Conservation (phyloP, 2,113 vertebrate genomes). For the Lagenorhynchus albirostris region DNA sequence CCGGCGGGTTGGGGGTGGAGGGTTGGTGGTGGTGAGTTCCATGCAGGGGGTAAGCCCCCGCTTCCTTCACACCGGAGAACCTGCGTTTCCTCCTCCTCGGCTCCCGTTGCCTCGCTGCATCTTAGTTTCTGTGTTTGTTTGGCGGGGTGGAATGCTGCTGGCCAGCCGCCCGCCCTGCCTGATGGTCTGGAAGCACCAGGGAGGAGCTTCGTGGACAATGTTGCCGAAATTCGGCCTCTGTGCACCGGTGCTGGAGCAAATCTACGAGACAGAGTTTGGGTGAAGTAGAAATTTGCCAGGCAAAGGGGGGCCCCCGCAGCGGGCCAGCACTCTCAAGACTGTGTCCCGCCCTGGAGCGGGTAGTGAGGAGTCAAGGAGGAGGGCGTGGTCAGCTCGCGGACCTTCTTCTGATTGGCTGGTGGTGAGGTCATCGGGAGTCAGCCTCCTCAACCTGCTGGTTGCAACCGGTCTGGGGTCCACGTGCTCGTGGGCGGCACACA, state of each 20-base stretch:
- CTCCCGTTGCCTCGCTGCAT: neutral
- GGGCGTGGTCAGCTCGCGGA: neutral
- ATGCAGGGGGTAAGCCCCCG: neutral
- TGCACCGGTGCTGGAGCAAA: neutral
- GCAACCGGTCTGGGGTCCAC: neutral
- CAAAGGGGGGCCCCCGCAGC: neutral
- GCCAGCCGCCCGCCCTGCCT: neutral
- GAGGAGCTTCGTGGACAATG: rapidly evolving
- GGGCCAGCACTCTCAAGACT: neutral
- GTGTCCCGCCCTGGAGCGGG: neutral
- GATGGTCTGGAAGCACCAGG: neutral
- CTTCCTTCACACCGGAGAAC: neutral
- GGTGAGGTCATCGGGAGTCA: neutral
- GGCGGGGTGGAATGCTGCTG: neutral
- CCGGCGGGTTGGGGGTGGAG: no score
- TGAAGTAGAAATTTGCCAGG: neutral
- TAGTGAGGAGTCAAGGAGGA: neutral
- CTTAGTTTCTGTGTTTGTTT: neutral
- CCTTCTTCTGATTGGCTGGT: neutral
- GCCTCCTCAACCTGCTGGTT: neutral
- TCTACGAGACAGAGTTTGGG: neutral
- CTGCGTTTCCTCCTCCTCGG: no score
- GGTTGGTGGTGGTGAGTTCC: no score
- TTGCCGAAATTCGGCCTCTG: neutral
- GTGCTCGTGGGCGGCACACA: neutral